phyloP scores from a whole-genome alignment of 1,140 invertebrate genomes.

The Vanessa atalanta region DNA sequence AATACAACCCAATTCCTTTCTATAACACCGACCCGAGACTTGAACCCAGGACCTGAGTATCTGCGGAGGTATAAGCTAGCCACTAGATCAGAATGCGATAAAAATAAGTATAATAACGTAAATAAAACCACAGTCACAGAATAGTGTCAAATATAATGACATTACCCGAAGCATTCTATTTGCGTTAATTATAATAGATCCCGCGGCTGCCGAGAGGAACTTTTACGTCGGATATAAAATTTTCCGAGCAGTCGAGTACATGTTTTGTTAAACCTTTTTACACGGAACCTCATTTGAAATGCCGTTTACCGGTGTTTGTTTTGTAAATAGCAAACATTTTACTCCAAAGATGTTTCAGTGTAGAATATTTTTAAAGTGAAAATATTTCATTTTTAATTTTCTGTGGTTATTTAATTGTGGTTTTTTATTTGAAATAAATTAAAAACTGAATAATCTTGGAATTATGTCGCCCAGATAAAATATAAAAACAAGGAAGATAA shows the following conservation, averaged over 20 bases:
- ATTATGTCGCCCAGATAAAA: too few species aligned
- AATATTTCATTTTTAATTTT: neutral
- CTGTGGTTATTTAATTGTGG: neutral
- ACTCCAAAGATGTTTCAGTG: neutral
- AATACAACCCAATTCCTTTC: too few species aligned
- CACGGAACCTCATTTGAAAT: neutral
- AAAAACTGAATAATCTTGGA: too few species aligned
- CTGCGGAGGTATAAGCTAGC: too few species aligned
- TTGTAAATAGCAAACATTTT: slow-evolving; percentile 7
- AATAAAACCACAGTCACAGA: neutral
- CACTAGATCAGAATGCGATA: too few species aligned
- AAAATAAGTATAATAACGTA: too few species aligned
- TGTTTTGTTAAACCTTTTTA: slow-evolving; percentile 16
- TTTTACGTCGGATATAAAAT: slow-evolving; percentile 23
- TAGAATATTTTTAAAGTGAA: neutral
- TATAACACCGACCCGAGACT: too few species aligned
- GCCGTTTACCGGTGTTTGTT: slow-evolving; percentile 5
- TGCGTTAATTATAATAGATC: slow-evolving; percentile 22
- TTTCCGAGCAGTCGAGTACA: slow-evolving; percentile 9
- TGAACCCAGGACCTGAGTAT: too few species aligned
- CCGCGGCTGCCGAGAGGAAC: slow-evolving; percentile 1
- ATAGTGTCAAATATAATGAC: slow-evolving; percentile 9
- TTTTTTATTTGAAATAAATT: too few species aligned
- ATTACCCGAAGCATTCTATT: neutral
- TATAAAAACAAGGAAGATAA: too few species aligned